Evolutionary conservation across 2,113 vertebrate genomes (phyloP), one percentile per base, ranked within the genome.

Genomic region (Brachirus orientalis): DNA sequence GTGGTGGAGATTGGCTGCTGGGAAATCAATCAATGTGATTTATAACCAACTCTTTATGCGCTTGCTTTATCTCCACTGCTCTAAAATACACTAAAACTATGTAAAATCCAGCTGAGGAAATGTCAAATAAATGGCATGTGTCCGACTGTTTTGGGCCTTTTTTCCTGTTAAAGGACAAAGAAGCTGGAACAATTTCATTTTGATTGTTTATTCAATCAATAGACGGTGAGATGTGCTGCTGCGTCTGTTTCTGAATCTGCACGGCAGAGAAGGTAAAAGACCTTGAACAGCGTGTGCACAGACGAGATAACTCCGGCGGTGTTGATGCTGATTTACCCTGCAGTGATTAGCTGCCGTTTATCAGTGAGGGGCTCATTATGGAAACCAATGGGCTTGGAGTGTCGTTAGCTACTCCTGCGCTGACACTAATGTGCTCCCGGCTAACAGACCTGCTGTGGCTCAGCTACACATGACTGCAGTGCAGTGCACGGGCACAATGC

Each of bases 341-440:
- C 74, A 65, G 84, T 84, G 86, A 89, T 91, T 87, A 90, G 78
- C 80, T 66, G 79, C 83, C 72, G 75, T 90, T 92, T 90, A 89
- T 91, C 88, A 89, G 77, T 33, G 69, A 72, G 79, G 74, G 80
- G 70, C 80, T 89, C 87, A 90, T 91, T 89, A 88, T 79, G 69
- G 83, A 63, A 85, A 85, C 79, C 88, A 75, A 74, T 78, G 82
- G 79, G 62, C 77, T 81, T 0, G 52, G 73, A 69, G 54, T 72
- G 78, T 92, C 86, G 82, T 92, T 90, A 90, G 88, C 88, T 77
- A 52, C 81, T 44, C 50, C 43, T 18, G 54, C n/a, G 38, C 75
- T 72, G 84, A 83, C 74, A 69, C 72, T 84, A 86, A 90, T 87
- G 86, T 68, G 51, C 74, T 77, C 41, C 58, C 47, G 16, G 77